A percentile compares a stretch with the other conserved stretches of the same genome.
Conservation (phyloP, 1,140 invertebrate genomes). For the Steinernema khuongi region DNA sequence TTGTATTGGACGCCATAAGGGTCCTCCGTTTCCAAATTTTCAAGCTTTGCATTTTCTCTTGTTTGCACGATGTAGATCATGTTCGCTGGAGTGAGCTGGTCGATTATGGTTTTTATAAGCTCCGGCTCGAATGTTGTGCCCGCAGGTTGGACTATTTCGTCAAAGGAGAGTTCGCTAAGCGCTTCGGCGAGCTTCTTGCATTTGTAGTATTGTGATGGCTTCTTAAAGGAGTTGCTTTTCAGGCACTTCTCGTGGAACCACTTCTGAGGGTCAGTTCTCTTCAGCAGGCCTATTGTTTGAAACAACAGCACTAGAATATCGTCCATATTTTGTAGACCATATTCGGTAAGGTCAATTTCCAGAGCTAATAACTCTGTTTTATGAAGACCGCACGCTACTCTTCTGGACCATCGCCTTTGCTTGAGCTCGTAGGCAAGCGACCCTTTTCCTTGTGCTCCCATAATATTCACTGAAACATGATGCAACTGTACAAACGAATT, state of each 20-base stretch:
- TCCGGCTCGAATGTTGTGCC: too few species aligned
- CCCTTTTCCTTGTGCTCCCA: constrained; percentile 83
- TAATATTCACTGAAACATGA: neutral
- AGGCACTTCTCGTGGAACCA: constrained; percentile 85
- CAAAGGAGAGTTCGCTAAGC: constrained; percentile 67
- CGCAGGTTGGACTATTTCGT: constrained; percentile 74
- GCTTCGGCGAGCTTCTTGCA: constrained; percentile 62
- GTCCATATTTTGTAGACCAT: constrained; percentile 74
- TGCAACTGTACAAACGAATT: too few species aligned
- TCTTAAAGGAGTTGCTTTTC: constrained; percentile 73
- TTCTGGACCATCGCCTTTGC: constrained; percentile 80
- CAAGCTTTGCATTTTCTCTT: constrained; percentile 68
- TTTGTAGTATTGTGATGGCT: constrained; percentile 82
- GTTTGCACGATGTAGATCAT: constrained; percentile 69
- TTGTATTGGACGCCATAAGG: constrained; percentile 90
- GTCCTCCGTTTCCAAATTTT: constrained; percentile 65
- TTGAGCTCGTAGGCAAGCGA: constrained; percentile 84
- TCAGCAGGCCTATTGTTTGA: constrained; percentile 80
- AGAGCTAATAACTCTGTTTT: constrained; percentile 86
- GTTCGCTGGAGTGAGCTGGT: constrained; percentile 73
- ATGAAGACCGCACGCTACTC: constrained; percentile 72
- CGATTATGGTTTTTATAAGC: too few species aligned
- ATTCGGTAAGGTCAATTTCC: constrained; percentile 81
- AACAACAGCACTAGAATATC: constrained; percentile 72
- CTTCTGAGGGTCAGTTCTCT: constrained; percentile 69